These are phyloP conservation scores for Otolemur garnettii DNA, from an alignment of 2,113 vertebrate genomes.

Conservation along the genomic window DNA sequence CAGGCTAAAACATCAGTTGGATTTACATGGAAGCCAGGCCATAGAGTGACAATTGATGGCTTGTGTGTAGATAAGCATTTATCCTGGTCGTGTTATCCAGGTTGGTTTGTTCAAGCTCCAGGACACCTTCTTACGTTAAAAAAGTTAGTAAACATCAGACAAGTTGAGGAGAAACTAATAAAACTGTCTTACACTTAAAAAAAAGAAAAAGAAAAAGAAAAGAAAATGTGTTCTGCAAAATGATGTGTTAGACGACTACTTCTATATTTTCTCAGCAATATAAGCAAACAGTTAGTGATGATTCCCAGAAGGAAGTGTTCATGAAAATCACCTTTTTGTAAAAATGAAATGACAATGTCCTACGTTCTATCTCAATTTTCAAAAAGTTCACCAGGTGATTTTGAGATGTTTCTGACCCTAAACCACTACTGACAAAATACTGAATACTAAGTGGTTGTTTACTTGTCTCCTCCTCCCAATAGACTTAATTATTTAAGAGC, in stretches of 20 bases:
- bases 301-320: neutral
- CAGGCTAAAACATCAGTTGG: slow-evolving; percentile 21
- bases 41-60: slow-evolving; percentile 24
- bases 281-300: neutral
- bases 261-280: neutral
- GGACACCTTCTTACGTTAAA: slow-evolving; percentile 73
- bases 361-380: neutral
- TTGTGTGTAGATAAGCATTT: slow-evolving; percentile 61
- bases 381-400: neutral
- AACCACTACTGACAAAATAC: neutral
- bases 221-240: slow-evolving; percentile 28
- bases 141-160: slow-evolving; percentile 73
- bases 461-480: neutral
- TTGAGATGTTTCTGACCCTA: neutral
- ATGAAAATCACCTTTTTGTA: neutral
- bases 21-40: slow-evolving; percentile 36
- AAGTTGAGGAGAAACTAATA: slow-evolving; percentile 80
- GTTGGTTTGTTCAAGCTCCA: slow-evolving; percentile 75
- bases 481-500: neutral
- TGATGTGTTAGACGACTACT: neutral
- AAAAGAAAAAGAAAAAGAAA: neutral
- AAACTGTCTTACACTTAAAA: slow-evolving; percentile 76
- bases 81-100: neutral
- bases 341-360: too few relatives aligned
- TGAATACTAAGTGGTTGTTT: neutral